Base-by-base conservation (phyloP, 53 echinoderm and acorn worm genomes). In the Arbacia lixula region DNA sequence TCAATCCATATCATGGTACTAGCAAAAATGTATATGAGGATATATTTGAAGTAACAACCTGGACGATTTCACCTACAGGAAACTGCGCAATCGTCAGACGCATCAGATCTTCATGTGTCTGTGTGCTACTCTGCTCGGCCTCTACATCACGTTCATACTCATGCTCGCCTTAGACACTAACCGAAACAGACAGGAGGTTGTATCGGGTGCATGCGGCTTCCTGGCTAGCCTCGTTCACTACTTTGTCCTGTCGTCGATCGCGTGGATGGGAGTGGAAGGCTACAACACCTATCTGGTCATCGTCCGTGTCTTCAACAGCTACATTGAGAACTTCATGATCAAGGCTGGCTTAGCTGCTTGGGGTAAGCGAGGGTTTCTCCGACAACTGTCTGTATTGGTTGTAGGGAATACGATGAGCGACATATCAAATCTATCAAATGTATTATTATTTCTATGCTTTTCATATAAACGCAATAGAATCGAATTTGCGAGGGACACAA, bases 201-300 rank as follows among this genome's bases (percentile, higher is more conserved):
- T 25, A 16, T 3, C 58, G 0, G 60, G 38, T 4, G 77, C 58
- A 10, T 77, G 77, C 17, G 40, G 77, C 3, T 25, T 58, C 9
- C 26, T 77, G 1, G 77, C 77, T 14, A 58, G 25, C 17, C 77
- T 77, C 26, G 55, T 77, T 3, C 77, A 77, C 26, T 77, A 37
- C 77, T 77, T 77, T 39, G 39, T 77, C 0, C 37, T 77, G 11
- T 77, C 60, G 4, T 77, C 77, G 38, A 77, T 77, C 6, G 55
- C 77, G 0, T 77, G 77, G 77, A 77, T 77, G 77, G 77, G 77
- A 17, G 77, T 77, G 3, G 77, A 77, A 42, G 77, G 77, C 38
- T 36, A 32, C 14, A 77, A 77, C 12, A 77, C 58, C 24, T 77
- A 77, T 27, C 77, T 77, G 3, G 37, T 77, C 27, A 56, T 77